Evolutionary conservation across 2,113 vertebrate species (phyloP), one percentile per base, ranked within the genome.

Genomic region (Crotophaga sulcirostris): DNA sequence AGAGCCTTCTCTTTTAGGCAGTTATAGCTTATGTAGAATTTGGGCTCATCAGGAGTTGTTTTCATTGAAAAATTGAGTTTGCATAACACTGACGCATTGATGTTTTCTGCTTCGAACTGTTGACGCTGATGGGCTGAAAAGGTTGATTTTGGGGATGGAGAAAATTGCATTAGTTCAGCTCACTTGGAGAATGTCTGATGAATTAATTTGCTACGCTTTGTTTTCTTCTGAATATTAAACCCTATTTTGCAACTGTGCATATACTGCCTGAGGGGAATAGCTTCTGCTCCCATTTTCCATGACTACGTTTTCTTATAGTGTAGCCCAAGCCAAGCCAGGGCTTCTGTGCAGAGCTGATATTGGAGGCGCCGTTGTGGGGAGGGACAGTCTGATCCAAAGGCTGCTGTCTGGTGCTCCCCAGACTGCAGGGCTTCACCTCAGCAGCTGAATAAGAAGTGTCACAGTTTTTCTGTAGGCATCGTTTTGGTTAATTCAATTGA

Each of bases 161-260:
- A 88, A 95, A 89, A 94, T 60, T 64, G 54, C 58, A 69, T 96
- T 94, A 93, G 76, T 96, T 94, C 79, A 79, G 59, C 89, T 93
- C 36, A 0, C 76, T 89, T 92, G 72, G 81, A 91, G 84, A 89
- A 85, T 89, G 60, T 95, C 84, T 91, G 56, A 70, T 69, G 70
- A 91, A 91, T 93, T 92, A 92, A 92, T 95, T 92, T 72, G 73
- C 66, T 81, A 60, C 51, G 80, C 66, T 91, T 87, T 92, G 73
- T 54, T 89, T 92, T 87, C 40, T 84, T 19, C 56, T 75, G 73
- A 78, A 47, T 93, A 84, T 96, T 87, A 92, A 87, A 82, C 55
- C 7, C 5, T 72, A 1, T 66, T 81, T 92, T 70, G 49, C 29
- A 95, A 91, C 58, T 72, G 58, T 75, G 26, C 31, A 13, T 72